A percentile compares a stretch with the other conserved stretches of the same genome.
Conservation (phyloP, 2,797 vertebrate species). For the Chaetophractus vellerosus region DNA sequence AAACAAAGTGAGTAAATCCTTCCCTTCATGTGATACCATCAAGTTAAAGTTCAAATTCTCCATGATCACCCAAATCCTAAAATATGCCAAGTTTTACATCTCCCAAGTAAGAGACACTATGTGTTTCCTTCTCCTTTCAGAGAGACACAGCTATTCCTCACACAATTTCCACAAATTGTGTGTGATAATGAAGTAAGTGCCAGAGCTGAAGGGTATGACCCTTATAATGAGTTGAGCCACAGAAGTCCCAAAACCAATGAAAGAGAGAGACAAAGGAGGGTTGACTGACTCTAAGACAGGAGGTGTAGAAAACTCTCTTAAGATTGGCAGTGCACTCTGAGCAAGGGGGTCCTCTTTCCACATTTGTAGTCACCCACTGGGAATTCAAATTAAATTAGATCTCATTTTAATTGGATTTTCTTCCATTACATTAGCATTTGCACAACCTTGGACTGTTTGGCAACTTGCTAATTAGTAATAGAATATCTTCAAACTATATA, state of each 20-base stretch:
- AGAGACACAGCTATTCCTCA: neutral
- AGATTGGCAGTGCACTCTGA: neutral
- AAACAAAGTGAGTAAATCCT: neutral
- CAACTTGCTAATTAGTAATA: conserved; percentile 73
- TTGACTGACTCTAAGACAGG: conserved; percentile 11
- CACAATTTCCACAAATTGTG: neutral
- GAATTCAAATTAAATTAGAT: conserved; percentile 80
- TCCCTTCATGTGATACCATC: conserved; percentile 1
- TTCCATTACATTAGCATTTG: conserved; percentile 83
- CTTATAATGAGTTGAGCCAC: neutral
- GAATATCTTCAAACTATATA: neutral
- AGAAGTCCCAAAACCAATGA: conserved; percentile 46
- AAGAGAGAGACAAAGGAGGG: neutral
- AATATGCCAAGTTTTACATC: neutral
- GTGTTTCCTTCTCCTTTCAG: conserved; percentile 21
- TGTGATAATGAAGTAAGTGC: conserved; percentile 72
- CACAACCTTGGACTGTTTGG: conserved; percentile 86
- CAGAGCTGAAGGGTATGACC: conserved; percentile 55
- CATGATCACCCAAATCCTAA: neutral
- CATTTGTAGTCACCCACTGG: conserved; percentile 77
- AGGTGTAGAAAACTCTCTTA: conserved; percentile 78
- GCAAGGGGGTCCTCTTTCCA: conserved; percentile 68
- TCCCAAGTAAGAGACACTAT: neutral
- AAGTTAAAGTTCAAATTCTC: conserved; percentile 54
- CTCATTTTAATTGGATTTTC: conserved; percentile 86